Percentiles rank a stretch among this genome's conserved stretches.
These are phyloP conservation scores for Atethmia centrago DNA, from an alignment of 2,888 invertebrate species.

Conservation along the genomic window DNA sequence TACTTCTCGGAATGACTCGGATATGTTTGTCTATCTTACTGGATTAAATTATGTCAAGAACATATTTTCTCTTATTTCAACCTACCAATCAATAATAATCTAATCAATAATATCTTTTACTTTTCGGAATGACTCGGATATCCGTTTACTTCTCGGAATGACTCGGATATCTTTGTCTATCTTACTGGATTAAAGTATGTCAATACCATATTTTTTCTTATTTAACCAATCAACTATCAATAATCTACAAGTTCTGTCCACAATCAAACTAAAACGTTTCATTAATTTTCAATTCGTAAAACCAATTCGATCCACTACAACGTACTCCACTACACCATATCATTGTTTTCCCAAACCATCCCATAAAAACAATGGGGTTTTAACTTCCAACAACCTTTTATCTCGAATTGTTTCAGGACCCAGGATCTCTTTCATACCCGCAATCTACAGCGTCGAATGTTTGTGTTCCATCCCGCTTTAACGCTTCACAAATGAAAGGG, in stretches of 20 bases:
- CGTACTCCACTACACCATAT: constrained; percentile 29
- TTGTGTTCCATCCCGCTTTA: constrained; percentile 16
- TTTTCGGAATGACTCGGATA: too few species aligned
- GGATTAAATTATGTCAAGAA: too few species aligned
- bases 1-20: too few species aligned
- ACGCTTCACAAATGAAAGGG: constrained; percentile 1
- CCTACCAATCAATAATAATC: too few species aligned
- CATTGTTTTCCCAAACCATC: constrained; percentile 66
- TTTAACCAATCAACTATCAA: too few species aligned
- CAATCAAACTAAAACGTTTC: constrained; percentile 42
- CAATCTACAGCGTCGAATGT: constrained; percentile 32
- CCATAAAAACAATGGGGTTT: constrained; percentile 66
- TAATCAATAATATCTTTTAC: too few species aligned
- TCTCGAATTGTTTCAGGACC: constrained; percentile 67
- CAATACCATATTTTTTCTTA: too few species aligned
- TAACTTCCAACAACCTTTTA: constrained; percentile 65
- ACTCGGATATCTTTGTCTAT: too few species aligned
- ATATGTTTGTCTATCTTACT: too few species aligned
- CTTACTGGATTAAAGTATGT: too few species aligned
- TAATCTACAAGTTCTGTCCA: neutral
- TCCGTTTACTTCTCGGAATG: too few species aligned
- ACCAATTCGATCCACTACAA: constrained; percentile 35
- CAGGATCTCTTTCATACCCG: constrained; percentile 36
- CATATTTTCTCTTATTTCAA: too few species aligned
- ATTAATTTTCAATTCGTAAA: constrained; percentile 48